Percentiles rank a stretch among this genome's conserved stretches.
Evolutionary conservation across 2,797 vertebrate species (phyloP).

Genomic region (Sylvilagus floridanus): DNA sequence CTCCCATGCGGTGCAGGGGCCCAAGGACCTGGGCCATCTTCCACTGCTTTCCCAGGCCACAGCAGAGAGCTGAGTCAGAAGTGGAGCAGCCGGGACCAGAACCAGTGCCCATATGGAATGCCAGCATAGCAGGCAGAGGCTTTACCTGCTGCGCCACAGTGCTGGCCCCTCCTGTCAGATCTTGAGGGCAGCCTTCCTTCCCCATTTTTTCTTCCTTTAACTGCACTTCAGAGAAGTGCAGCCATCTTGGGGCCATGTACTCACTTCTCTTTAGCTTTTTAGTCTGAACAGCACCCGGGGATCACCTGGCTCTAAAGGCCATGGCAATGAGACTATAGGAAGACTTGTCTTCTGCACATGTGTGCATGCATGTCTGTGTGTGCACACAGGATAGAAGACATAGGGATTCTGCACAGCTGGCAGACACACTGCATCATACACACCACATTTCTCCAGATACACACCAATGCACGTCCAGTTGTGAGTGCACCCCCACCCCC

Average conservation of each 20-base stretch:
- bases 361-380: neutral
- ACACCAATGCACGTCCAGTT: neutral
- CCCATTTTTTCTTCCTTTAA: conserved; percentile 34
- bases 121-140: too few relatives aligned
- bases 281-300: neutral
- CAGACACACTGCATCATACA: neutral
- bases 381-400: neutral
- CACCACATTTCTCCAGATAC: neutral
- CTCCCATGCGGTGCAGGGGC: too few relatives aligned
- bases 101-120: too few relatives aligned
- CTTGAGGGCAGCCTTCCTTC: neutral
- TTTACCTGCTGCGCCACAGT: neutral
- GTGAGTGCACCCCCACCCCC: neutral
- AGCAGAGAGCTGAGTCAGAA: too few relatives aligned
- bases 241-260: neutral
- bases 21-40: too few relatives aligned
- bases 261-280: neutral
- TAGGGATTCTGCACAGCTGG: neutral
- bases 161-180: neutral
- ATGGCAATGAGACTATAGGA: neutral
- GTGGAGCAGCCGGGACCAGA: too few relatives aligned
- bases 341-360: neutral
- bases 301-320: conserved; percentile 25
- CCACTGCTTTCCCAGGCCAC: too few relatives aligned
- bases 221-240: neutral